Base-by-base conservation (phyloP, 2,888 invertebrate species). In the Spisula solida region DNA sequence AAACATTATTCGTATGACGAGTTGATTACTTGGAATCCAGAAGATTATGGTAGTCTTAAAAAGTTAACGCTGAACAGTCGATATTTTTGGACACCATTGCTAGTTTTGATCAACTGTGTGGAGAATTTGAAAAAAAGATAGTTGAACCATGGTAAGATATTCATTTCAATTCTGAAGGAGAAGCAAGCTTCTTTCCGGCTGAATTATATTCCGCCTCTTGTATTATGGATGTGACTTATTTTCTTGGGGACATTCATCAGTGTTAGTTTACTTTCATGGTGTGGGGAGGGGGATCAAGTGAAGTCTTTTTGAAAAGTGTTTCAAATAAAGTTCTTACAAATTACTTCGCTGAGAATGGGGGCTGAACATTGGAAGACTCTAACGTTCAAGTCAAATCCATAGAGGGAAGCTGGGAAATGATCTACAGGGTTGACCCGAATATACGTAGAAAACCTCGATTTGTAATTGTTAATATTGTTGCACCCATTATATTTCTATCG, bases 401-500 rank as follows among this genome's bases (percentile, higher is more conserved):
- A 0, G 60, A 66, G 10, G 25, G 10, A 1, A 66, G 25, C 10
- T n/a, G 25, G 60, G 25, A 66, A 66, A n/a, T n/a, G 2, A 10
- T n/a, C 31, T 31, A 14, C 18, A 14, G 12, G 0, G 29, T 31
- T 2, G 5, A 5, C 1, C 14, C 31, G 1, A 4, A 75, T 75
- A 25, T 75, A 14, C 75, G 75, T 56, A 82, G 93, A 66, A 86
- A 87, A 18, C 87, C 93, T 0, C 82, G 85, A 18, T 93, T 90
- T 79, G 86, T 93, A 16, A 31, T 92, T 2, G 88, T 93, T 14
- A 92, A 92, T 56, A 89, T 93, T 51, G 88, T 93, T 0, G 70
- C 90, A 6, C 93, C 93, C 18, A 91, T 92, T 6, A 70, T 92
- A 20, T 91, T 93, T 51, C 86, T 92, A 51, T 88, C 87, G 0